These are phyloP conservation scores for Zaprionus taronus DNA, from an alignment of 1,140 invertebrate genomes.

Conservation along the genomic window DNA sequence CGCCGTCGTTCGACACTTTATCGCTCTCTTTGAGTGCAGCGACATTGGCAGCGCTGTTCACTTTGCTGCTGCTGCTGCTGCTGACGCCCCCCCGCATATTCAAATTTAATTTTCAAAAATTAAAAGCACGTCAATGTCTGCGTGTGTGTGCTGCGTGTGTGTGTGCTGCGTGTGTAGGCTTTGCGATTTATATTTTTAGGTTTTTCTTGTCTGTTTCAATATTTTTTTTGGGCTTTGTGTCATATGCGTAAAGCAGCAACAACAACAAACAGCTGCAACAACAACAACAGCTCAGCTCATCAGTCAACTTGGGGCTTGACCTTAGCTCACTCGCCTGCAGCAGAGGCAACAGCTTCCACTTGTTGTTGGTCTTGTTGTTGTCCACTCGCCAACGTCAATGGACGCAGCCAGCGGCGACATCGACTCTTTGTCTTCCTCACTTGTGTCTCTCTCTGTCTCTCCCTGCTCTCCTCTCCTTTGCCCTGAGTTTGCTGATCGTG, in stretches of 20 bases:
- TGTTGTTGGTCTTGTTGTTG: conserved; percentile 23
- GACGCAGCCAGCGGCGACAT: conserved; percentile 56
- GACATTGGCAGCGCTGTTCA: conserved; percentile 32
- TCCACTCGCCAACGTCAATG: conserved; percentile 71
- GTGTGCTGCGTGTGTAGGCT: conserved; percentile 58
- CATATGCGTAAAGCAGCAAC: conserved; percentile 25
- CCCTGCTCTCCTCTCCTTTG: conserved; percentile 3
- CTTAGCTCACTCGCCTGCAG: conserved; percentile 55
- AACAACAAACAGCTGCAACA: conserved; percentile 21
- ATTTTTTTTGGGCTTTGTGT: conserved; percentile 36
- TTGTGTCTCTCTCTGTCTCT: neutral
- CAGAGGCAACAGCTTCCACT: conserved; percentile 27
- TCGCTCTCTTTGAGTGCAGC: conserved; percentile 58
- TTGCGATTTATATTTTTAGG: conserved; percentile 70
- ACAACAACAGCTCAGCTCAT: conserved; percentile 40
- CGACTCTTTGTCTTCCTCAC: neutral
- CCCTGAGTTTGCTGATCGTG: conserved; percentile 60
- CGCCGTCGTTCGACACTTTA: conserved; percentile 16
- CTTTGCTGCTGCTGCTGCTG: neutral
- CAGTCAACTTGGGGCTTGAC: conserved; percentile 63
- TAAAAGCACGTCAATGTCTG: conserved; percentile 69
- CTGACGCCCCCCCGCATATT: conserved; percentile 55
- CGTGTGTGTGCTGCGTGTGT: conserved; percentile 34
- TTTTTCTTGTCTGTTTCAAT: conserved; percentile 52
- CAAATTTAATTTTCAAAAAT: conserved; percentile 77